Base-by-base conservation (phyloP, 2,888 invertebrate genomes). In the Litoditis marina region DNA sequence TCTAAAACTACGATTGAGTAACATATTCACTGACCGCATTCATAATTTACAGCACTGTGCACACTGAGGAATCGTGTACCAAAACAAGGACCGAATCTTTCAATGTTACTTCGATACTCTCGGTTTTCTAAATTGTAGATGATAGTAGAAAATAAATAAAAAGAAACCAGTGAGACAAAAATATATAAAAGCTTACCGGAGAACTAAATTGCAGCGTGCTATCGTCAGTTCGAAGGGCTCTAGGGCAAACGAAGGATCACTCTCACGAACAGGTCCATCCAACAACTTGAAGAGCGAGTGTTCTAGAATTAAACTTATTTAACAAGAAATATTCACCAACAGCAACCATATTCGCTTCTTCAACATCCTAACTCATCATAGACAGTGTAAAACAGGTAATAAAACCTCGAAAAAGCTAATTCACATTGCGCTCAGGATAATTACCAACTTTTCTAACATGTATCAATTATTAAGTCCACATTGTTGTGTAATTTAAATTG, bases 241-340 rank as follows among this genome's bases (percentile, higher is more conserved):
- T 32, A 49, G 28, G 16, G 54, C 36, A 39, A 39, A 39, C 11
- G 39, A 13, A 11, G 13, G 39, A 11, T 39, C 13, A 39, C 16
- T 16, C 13, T 39, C 39, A 27, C 31, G 46, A 28, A 49, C 54
- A 8, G 55, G 50, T 52, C 49, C 39, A 25, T 61, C 57, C 54
- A 63, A 25, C n/a, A 57, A 32, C 13, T 46, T 39, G 31, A 56
- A 57, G 30, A 63, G 57, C 5, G 54, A 8, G 3, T n/a, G n/a
- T n/a, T n/a, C n/a, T n/a, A n/a, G n/a, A n/a, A n/a, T 44, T 55
- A 16, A 31, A 19, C 32, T 51, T 62, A 13, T 63, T 62, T 31
- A 54, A 63, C 30, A 75, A 50, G 19, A 46, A 72, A 73, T 22
- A 52, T 44, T 30, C 36, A 27, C 22, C 47, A 52, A 7, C 16